Evolutionary conservation across 2,888 invertebrate species (phyloP).

Genomic region (Nowickia ferox): DNA sequence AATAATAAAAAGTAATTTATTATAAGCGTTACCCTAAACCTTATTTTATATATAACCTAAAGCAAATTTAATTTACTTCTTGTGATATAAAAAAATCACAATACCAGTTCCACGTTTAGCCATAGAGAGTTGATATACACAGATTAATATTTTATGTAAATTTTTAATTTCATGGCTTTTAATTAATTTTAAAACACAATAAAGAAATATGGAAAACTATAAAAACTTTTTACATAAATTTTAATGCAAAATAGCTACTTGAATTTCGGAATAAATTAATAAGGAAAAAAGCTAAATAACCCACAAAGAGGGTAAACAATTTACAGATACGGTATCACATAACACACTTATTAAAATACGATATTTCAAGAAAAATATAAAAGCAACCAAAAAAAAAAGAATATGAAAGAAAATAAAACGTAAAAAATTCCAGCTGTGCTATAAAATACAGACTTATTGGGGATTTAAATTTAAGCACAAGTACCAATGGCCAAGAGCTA

Average conservation of each 20-base stretch:
- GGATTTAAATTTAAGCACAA: constrained; percentile 30
- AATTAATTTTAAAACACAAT: constrained; percentile 59
- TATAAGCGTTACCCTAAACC: too few species aligned
- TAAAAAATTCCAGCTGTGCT: constrained; percentile 62
- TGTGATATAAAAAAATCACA: not conserved
- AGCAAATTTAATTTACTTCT: not conserved
- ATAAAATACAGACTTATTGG: constrained; percentile 7
- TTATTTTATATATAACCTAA: too few species aligned
- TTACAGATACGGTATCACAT: constrained; percentile 23
- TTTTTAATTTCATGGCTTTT: constrained; percentile 57
- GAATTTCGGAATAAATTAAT: constrained; percentile 69
- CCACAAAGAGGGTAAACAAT: constrained; percentile 27
- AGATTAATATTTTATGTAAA: constrained; percentile 17
- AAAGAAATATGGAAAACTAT: constrained; percentile 33
- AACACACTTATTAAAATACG: constrained; percentile 51
- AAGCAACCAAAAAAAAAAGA: constrained; percentile 5
- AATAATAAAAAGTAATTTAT: too few species aligned
- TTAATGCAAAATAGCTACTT: constrained; percentile 69
- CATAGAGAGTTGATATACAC: not conserved
- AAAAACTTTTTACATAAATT: constrained; percentile 51
- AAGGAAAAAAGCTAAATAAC: constrained; percentile 7
- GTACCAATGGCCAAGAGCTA: constrained; percentile 3
- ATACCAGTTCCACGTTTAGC: not conserved
- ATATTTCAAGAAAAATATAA: constrained; percentile 31
- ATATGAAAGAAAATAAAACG: constrained; percentile 13